These are phyloP conservation scores for Trichopoda pennipes DNA, from an alignment of 2,888 invertebrate species.

Conservation along the genomic window DNA sequence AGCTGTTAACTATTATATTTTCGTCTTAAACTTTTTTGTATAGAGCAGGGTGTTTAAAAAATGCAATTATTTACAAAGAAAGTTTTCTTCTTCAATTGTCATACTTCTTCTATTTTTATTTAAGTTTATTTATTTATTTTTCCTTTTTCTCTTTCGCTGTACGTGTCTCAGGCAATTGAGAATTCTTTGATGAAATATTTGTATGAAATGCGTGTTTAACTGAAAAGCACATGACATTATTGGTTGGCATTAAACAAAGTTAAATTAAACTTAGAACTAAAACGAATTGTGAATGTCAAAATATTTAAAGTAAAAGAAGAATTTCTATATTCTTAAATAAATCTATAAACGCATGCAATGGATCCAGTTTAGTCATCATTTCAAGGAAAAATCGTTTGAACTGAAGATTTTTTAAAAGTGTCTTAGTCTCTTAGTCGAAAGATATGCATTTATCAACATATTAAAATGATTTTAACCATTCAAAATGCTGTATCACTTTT, in stretches of 20 bases:
- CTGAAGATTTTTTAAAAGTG: too few relatives aligned
- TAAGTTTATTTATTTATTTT: not conserved
- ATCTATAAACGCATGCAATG: too few relatives aligned
- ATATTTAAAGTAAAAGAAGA: not conserved
- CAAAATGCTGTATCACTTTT: too few relatives aligned
- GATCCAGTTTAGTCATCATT: too few relatives aligned
- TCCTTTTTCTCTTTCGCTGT: conserved; percentile 9
- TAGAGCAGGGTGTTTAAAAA: not conserved
- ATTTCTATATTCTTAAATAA: not conserved
- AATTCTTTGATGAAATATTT: conserved; percentile 54
- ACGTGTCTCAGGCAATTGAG: conserved; percentile 65
- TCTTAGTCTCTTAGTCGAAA: too few relatives aligned
- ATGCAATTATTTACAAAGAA: conserved; percentile 17
- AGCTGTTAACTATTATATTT: too few relatives aligned
- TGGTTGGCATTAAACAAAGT: conserved; percentile 43
- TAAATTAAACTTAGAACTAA: conserved; percentile 28
- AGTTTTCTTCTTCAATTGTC: conserved; percentile 14
- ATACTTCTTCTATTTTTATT: not conserved
- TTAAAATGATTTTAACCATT: too few relatives aligned
- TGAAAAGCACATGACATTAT: conserved; percentile 49
- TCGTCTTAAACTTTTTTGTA: too few relatives aligned
- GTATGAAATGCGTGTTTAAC: conserved; percentile 51
- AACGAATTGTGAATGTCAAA: conserved; percentile 47
- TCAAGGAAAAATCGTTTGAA: too few relatives aligned
- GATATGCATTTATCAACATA: too few relatives aligned